Evolutionary conservation across 2,888 invertebrate genomes (phyloP), one percentile per base, ranked within the genome.

Genomic region (Lamproptera curius): DNA sequence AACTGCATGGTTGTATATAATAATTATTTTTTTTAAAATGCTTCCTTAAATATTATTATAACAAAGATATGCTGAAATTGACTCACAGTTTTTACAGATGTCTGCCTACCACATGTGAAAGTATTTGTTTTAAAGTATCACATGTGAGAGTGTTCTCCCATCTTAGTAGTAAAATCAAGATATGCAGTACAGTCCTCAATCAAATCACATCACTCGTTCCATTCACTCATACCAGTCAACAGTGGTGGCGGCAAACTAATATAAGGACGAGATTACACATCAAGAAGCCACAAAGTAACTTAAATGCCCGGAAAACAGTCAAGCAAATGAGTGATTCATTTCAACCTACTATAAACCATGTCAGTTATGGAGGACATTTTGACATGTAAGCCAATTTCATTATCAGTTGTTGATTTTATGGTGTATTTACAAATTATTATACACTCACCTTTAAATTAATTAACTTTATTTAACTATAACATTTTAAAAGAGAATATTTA

Each of bases 41-140:
- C 53, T 55, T 54, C 38, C 15, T 16, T 42, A 38, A 34, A 4
- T 46, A 36, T 35, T 55, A 46, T 61, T 54, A 67, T 61, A 67
- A 55, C 67, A 70, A 73, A 83, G 76, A 76, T 78, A 87, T 87
- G 86, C 77, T 84, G 75, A 83, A 81, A 80, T 73, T 82, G 72
- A 81, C 77, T 61, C 72, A 76, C 63, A 84, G 79, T 77, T 82
- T 80, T 82, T 83, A 65, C 80, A 85, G 80, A 85, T 83, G 69
- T 67, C 67, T 81, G 58, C 74, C 65, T 59, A 63, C 77, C 55
- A 70, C 71, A 69, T 74, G 65, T 76, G 72, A 78, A 57, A 72
- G 65, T 64, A 51, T 70, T 56, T 58, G 55, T 53, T 53, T 54
- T 57, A 62, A 58, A 63, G 70, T 63, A 57, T 50, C 61, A 59